A percentile compares a stretch with the other conserved stretches of the same genome.
phyloP scores from a whole-genome alignment of 2,113 vertebrate genomes.

The Suricata suricatta region DNA sequence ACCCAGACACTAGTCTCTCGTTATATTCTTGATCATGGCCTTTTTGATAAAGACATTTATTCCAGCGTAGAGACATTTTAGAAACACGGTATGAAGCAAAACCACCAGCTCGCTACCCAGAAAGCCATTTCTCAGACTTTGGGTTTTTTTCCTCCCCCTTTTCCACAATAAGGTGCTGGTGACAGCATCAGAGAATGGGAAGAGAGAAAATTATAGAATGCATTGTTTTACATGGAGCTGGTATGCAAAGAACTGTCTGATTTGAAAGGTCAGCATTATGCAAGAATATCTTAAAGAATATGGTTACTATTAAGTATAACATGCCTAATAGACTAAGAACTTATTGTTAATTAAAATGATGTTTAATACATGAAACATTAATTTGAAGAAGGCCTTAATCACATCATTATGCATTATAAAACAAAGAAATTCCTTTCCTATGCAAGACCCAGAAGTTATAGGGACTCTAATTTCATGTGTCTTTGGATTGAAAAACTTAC shows the following conservation, averaged over 20 bases:
- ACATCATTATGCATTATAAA: background rate
- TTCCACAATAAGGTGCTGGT: background rate
- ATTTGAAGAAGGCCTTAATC: background rate
- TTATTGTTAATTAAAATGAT: background rate
- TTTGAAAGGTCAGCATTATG: background rate
- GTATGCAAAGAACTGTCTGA: background rate
- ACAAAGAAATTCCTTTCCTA: background rate
- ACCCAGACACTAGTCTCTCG: background rate
- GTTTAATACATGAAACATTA: background rate
- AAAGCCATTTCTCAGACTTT: background rate
- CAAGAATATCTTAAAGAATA: background rate
- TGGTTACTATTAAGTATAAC: background rate
- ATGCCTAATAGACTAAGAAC: background rate
- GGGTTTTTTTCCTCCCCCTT: background rate
- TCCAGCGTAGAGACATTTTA: background rate
- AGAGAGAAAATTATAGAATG: background rate
- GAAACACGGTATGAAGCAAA: background rate
- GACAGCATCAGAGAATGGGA: background rate
- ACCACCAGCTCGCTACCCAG: background rate
- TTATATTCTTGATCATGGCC: background rate
- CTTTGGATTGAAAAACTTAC: conserved; percentile 11
- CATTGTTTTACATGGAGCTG: background rate
- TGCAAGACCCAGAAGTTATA: background rate
- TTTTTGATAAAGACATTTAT: background rate
- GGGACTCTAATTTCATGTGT: background rate